Evolutionary conservation across 1,140 invertebrate species (phyloP).

Genomic region (Caenorhabditis inopinata): DNA sequence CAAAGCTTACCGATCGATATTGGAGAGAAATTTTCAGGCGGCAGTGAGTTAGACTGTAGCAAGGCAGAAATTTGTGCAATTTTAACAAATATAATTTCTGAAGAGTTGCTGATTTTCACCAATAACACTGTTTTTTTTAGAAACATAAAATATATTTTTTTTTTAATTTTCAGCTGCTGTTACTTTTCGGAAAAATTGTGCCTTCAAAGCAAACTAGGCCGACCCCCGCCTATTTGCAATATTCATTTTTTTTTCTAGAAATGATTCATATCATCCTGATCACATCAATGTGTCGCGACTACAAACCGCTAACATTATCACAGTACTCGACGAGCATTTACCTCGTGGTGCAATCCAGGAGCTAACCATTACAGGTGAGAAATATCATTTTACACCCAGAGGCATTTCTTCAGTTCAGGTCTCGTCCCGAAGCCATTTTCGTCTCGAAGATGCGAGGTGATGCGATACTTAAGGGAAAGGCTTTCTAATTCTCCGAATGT

Average conservation of each 20-base stretch:
- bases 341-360: neutral
- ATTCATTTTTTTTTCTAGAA: neutral
- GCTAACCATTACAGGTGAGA: neutral
- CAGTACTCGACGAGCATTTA: constrained; percentile 21
- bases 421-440: neutral
- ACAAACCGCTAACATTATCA: constrained; percentile 11
- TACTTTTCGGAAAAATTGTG: too few species aligned
- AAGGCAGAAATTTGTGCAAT: too few species aligned
- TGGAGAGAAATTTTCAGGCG: constrained; percentile 27
- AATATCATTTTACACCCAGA: neutral
- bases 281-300: neutral
- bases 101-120: too few species aligned
- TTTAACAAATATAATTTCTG: too few species aligned
- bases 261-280: constrained; percentile 19
- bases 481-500: neutral
- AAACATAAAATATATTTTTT: too few species aligned
- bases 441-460: neutral
- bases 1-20: constrained; percentile 30
- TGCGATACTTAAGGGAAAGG: neutral
- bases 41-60: neutral
- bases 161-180: too few species aligned
- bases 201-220: too few species aligned
- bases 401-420: neutral
- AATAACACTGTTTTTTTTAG: too few species aligned
- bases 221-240: too few species aligned